phyloP scores from a whole-genome alignment of 2,888 invertebrate species.

The Cosmorhoe ocellata region DNA sequence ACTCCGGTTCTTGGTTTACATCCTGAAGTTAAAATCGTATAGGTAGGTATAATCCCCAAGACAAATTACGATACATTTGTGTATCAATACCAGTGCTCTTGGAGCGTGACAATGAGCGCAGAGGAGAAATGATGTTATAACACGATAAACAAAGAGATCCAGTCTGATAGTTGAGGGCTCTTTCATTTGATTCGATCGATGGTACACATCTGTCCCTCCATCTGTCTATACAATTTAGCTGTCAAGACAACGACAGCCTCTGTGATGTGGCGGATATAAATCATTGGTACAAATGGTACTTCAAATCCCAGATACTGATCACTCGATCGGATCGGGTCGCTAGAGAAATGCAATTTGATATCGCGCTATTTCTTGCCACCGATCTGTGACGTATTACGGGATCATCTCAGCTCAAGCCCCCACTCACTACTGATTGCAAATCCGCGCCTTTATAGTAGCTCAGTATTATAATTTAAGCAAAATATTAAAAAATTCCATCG shows the following conservation, averaged over 20 bases:
- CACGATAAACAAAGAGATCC: slow-evolving; percentile 11
- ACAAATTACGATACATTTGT: slow-evolving; percentile 14
- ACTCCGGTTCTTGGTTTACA: slow-evolving; percentile 32
- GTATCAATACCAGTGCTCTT: slow-evolving; percentile 6
- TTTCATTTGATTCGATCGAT: slow-evolving; percentile 13
- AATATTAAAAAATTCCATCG: slow-evolving; percentile 1
- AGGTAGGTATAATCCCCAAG: slow-evolving; percentile 7
- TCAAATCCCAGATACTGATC: slow-evolving; percentile 13
- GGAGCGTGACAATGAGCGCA: slow-evolving; percentile 10
- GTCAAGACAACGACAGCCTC: slow-evolving; percentile 17
- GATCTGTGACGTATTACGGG: slow-evolving; percentile 5
- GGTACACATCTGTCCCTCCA: slow-evolving; percentile 22
- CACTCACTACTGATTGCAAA: slow-evolving; percentile 7
- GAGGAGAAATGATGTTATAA: slow-evolving; percentile 12
- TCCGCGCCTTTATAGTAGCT: slow-evolving; percentile 3
- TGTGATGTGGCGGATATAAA: slow-evolving; percentile 22
- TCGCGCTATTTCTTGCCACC: background rate
- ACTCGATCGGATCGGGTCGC: slow-evolving; percentile 2
- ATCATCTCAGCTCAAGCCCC: background rate
- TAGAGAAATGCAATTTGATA: slow-evolving; percentile 17
- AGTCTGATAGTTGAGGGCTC: slow-evolving; percentile 12
- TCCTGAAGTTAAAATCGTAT: slow-evolving; percentile 12
- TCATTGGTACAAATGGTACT: slow-evolving; percentile 21
- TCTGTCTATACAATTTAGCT: slow-evolving; percentile 27
- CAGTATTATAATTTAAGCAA: no score